phyloP scores from a whole-genome alignment of 2,113 vertebrate genomes.

The Grammomys surdaster region DNA sequence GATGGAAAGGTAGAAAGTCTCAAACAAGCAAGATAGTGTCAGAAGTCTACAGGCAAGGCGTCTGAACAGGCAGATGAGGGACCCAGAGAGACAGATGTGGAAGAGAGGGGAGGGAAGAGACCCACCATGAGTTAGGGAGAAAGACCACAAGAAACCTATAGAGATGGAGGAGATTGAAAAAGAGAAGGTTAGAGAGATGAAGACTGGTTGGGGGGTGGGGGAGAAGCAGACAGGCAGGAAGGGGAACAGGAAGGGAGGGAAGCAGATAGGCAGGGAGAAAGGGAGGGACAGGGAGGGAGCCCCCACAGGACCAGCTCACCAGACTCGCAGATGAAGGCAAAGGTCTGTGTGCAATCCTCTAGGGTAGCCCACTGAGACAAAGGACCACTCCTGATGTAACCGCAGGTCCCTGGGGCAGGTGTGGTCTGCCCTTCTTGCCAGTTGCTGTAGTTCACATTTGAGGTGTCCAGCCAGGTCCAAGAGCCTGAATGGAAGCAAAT shows the following conservation, averaged over 20 bases:
- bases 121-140: background rate
- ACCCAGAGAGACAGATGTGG: background rate
- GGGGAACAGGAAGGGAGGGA: too few relatives aligned
- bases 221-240: background rate
- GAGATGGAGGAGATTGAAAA: background rate
- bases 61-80: background rate
- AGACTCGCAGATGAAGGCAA: conserved; percentile 94
- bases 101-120: too few relatives aligned
- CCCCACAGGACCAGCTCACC: conserved; percentile 84
- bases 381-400: conserved; percentile 88
- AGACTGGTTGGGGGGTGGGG: background rate
- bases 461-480: conserved; percentile 93
- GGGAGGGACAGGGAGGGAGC: background rate
- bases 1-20: background rate
- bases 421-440: conserved; percentile 86
- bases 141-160: background rate
- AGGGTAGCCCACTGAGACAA: conserved; percentile 90
- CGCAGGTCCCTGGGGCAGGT: conserved; percentile 84
- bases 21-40: too few relatives aligned
- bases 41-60: background rate
- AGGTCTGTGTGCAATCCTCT: conserved; percentile 91
- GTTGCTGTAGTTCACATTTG: conserved; percentile 91
- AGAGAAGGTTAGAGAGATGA: background rate
- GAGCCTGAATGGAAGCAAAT: conserved; percentile 85
- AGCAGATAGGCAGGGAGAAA: fast-evolving